Evolutionary conservation across 1,140 invertebrate genomes (phyloP).

Genomic region (Lordiphosa clarofinis): DNA sequence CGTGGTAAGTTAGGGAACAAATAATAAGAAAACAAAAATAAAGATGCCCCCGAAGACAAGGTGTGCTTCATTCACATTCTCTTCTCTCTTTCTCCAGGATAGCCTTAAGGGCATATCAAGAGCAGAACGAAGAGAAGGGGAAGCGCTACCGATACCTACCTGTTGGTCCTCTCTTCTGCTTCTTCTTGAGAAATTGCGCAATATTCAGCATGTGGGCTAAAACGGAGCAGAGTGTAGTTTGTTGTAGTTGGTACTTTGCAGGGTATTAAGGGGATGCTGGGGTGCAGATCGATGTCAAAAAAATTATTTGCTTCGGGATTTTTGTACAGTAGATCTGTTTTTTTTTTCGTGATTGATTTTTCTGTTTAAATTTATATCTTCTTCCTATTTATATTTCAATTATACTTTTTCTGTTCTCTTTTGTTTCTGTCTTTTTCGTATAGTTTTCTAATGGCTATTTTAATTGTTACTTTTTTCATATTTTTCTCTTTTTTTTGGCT

Average conservation of each 20-base stretch:
- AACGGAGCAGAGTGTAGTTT: constrained; percentile 11
- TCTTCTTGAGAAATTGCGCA: constrained; percentile 26
- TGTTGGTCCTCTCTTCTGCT: constrained; percentile 8
- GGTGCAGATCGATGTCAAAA: too few species aligned
- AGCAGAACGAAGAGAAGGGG: constrained; percentile 2
- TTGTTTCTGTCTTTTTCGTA: too few species aligned
- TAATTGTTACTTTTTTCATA: too few species aligned
- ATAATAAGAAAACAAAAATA: constrained; percentile 15
- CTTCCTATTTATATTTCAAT: too few species aligned
- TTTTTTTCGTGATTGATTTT: too few species aligned
- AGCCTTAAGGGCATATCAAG: neutral
- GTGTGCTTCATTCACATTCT: neutral
- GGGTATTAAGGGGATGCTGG: neutral
- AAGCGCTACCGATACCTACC: constrained; percentile 25
- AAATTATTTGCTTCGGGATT: too few species aligned
- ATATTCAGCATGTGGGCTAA: constrained; percentile 10
- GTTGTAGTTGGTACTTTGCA: neutral
- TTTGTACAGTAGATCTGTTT: too few species aligned
- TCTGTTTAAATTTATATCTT: too few species aligned
- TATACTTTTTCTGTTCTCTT: too few species aligned
- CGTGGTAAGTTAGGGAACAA: constrained; percentile 24
- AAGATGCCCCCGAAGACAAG: constrained; percentile 44
- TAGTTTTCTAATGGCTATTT: too few species aligned
- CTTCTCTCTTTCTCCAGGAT: neutral
- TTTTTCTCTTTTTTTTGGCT: too few species aligned